These are phyloP conservation scores for Phyllopteryx taeniolatus DNA, from an alignment of 2,113 vertebrate genomes.

Conservation along the genomic window DNA sequence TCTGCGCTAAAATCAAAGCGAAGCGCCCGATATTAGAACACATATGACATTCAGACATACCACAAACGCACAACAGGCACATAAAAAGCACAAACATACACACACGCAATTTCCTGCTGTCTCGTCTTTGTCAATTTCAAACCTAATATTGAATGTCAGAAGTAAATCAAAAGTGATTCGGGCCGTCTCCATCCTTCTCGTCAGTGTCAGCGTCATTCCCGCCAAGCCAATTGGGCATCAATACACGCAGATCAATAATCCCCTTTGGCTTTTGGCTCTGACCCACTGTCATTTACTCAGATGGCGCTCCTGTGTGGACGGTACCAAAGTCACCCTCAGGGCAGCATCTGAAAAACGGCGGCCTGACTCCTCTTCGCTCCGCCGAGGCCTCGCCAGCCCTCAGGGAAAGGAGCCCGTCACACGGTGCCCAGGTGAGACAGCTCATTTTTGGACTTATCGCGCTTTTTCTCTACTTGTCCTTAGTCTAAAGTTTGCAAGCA, in stretches of 20 bases:
- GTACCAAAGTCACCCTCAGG: conserved; percentile 85
- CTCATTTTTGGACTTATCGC: background rate
- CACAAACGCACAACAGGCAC: background rate
- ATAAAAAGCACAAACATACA: background rate
- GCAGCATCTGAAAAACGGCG: conserved; percentile 84
- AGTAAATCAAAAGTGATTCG: conserved; percentile 2
- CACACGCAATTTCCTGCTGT: conserved; percentile 33
- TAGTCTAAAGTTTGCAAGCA: background rate
- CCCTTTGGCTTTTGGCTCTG: conserved; percentile 15
- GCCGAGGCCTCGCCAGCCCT: conserved; percentile 78
- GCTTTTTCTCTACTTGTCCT: background rate
- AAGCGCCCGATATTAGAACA: no score
- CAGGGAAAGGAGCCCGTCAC: conserved; percentile 68
- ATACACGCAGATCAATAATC: background rate
- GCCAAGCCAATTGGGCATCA: background rate
- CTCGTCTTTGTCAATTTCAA: conserved; percentile 18
- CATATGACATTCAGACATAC: background rate
- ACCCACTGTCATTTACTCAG: conserved; percentile 72
- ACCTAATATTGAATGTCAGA: conserved; percentile 23
- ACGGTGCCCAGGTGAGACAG: conserved; percentile 80
- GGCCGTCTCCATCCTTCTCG: conserved; percentile 2
- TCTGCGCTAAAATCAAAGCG: no score
- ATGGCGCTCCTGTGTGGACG: conserved; percentile 86
- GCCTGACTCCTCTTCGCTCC: conserved; percentile 78
- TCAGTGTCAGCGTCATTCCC: conserved; percentile 4